phyloP scores from a whole-genome alignment of 2,797 vertebrate species.

The Acanthornis magna region DNA sequence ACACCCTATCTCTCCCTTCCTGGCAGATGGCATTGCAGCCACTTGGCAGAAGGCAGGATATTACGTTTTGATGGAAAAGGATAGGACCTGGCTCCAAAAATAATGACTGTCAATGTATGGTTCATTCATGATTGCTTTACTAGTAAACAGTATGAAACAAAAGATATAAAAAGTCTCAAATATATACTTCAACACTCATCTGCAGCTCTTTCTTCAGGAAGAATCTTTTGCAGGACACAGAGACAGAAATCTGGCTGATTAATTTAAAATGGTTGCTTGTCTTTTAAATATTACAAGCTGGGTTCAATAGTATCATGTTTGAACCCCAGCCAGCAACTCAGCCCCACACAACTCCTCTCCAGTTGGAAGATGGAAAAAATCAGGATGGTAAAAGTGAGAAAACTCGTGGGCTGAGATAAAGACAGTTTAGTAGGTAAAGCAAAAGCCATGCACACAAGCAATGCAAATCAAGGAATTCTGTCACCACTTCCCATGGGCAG shows the following conservation, averaged over 20 bases:
- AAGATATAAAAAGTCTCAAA: not conserved
- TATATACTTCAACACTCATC: not conserved
- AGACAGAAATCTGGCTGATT: not conserved
- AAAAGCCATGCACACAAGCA: not conserved
- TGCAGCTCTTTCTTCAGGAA: not conserved
- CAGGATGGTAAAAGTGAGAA: not conserved
- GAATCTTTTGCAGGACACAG: not conserved
- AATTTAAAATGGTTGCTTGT: not conserved
- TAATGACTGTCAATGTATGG: not conserved
- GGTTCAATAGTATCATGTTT: not conserved
- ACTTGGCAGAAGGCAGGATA: not conserved
- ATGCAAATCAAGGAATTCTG: not conserved
- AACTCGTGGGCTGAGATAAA: not conserved
- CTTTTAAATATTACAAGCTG: not conserved
- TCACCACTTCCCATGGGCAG: not conserved
- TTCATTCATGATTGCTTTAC: not conserved
- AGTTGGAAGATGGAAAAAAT: not conserved
- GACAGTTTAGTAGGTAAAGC: not conserved
- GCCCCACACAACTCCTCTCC: not conserved
- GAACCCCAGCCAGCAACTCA: not conserved
- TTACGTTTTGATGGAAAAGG: not conserved
- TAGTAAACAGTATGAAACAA: not conserved
- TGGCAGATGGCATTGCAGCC: slow-evolving; percentile 25
- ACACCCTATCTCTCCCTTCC: not conserved
- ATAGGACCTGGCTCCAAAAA: not conserved